These are phyloP conservation scores for Pollenia labialis DNA, from an alignment of 2,888 invertebrate species.

Conservation along the genomic window DNA sequence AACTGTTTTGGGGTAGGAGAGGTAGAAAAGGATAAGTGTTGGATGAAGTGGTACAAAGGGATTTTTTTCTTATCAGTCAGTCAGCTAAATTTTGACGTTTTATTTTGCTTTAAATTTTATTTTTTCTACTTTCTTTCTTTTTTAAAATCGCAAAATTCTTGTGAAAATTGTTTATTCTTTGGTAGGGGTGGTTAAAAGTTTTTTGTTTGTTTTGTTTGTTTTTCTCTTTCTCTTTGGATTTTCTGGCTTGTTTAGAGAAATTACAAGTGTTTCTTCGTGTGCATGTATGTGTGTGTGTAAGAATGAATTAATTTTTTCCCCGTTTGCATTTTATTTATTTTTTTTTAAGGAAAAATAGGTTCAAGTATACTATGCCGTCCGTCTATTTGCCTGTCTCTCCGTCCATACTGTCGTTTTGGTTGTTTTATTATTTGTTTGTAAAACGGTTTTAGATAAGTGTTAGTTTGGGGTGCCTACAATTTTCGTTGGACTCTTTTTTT, in stretches of 20 bases:
- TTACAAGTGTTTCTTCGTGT: conserved; percentile 57
- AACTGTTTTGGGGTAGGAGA: not conserved
- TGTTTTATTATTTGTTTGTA: conserved; percentile 18
- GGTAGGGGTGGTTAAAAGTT: conserved; percentile 1
- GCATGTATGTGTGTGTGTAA: conserved; percentile 11
- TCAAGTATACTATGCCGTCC: conserved; percentile 49
- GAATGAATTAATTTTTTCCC: conserved; percentile 18
- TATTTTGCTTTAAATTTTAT: conserved; percentile 8
- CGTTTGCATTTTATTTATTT: conserved; percentile 20
- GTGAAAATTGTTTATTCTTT: not conserved
- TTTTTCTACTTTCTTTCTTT: conserved; percentile 1
- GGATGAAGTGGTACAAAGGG: not conserved
- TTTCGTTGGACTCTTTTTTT: conserved; percentile 10
- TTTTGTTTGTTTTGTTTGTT: not conserved
- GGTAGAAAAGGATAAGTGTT: not conserved
- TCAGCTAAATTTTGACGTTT: conserved; percentile 52
- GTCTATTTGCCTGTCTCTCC: not conserved
- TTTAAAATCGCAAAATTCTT: not conserved
- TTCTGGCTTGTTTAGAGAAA: conserved; percentile 37
- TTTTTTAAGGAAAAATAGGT: conserved; percentile 40
- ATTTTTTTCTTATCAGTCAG: conserved; percentile 46
- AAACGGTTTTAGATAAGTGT: not conserved
- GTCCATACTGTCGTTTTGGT: not conserved
- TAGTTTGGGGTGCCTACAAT: conserved; percentile 36
- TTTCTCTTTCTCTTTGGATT: conserved; percentile 24